phyloP scores from a whole-genome alignment of 2,113 vertebrate genomes.

The Notarius quadriscutis region DNA sequence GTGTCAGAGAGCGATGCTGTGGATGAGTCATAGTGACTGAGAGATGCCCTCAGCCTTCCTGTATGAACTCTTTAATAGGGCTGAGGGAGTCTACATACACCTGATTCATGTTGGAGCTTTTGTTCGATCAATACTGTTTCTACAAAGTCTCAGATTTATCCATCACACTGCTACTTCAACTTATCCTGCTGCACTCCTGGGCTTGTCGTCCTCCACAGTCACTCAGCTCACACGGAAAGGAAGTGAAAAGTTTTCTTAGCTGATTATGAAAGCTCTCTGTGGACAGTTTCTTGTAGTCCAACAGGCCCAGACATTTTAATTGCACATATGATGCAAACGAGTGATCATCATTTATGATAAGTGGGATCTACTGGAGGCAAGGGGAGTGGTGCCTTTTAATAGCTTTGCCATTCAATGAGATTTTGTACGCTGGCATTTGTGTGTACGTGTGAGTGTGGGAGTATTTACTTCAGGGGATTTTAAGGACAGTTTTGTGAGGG shows the following conservation, averaged over 20 bases:
- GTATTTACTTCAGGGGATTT: slow-evolving; percentile 59
- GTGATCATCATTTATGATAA: slow-evolving; percentile 14
- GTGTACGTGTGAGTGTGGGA: slow-evolving; percentile 18
- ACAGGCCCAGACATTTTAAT: neutral
- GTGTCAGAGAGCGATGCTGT: slow-evolving; percentile 3
- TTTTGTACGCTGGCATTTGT: slow-evolving; percentile 7
- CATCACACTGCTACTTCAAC: slow-evolving; percentile 61
- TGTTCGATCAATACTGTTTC: slow-evolving; percentile 67
- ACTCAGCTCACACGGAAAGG: neutral
- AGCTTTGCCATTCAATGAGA: slow-evolving; percentile 15
- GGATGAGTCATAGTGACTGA: slow-evolving; percentile 34
- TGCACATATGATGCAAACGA: slow-evolving; percentile 23
- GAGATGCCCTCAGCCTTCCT: slow-evolving; percentile 16
- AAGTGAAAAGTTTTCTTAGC: neutral
- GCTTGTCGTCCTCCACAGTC: neutral
- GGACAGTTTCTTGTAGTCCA: neutral
- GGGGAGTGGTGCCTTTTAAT: slow-evolving; percentile 15
- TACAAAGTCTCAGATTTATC: slow-evolving; percentile 68
- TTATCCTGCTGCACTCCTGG: slow-evolving; percentile 38
- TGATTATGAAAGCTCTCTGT: neutral
- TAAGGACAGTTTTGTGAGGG: slow-evolving; percentile 55
- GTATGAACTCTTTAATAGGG: slow-evolving; percentile 39
- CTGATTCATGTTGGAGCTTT: slow-evolving; percentile 69
- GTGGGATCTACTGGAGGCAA: slow-evolving; percentile 5
- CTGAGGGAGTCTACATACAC: slow-evolving; percentile 48